Conservation (phyloP, 2,113 vertebrate species). For the Cynopterus brachyotis region DNA sequence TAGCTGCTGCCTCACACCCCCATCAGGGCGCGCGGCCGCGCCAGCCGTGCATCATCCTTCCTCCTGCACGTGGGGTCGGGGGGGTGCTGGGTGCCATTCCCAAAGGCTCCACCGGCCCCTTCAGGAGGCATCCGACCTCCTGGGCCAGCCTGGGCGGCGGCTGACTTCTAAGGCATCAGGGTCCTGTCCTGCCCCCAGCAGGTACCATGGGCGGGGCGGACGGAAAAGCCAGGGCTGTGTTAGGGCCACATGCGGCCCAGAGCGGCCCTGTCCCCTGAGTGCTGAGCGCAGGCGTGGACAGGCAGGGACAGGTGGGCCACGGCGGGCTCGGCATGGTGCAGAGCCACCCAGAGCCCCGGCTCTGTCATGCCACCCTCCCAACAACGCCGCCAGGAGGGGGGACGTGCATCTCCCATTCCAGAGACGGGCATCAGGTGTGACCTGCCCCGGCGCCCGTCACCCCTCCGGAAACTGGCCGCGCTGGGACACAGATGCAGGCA, state of each 20-base stretch:
- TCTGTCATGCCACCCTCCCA: fast-evolving
- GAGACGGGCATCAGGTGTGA: fast-evolving
- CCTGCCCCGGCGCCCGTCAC: fast-evolving
- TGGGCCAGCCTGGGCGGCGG: fast-evolving
- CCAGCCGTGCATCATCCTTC: background rate
- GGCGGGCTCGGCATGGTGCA: fast-evolving
- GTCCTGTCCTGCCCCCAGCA: background rate
- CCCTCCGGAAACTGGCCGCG: fast-evolving
- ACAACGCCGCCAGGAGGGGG: background rate
- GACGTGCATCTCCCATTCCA: fast-evolving
- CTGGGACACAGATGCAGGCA: background rate
- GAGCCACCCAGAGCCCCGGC: background rate
- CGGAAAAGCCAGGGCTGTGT: too few species aligned
- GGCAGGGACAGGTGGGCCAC: background rate
- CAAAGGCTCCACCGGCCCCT: background rate
- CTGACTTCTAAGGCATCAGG: background rate
- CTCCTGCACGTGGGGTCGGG: background rate
- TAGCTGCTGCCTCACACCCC: background rate
- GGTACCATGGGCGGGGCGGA: too few species aligned
- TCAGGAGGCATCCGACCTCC: background rate
- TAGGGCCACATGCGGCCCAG: fast-evolving
- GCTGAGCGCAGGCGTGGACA: background rate
- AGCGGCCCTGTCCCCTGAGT: fast-evolving
- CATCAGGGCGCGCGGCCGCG: fast-evolving
- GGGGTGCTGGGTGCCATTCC: background rate